phyloP scores from a whole-genome alignment of 2,888 invertebrate genomes.

The Latrodectus elegans region DNA sequence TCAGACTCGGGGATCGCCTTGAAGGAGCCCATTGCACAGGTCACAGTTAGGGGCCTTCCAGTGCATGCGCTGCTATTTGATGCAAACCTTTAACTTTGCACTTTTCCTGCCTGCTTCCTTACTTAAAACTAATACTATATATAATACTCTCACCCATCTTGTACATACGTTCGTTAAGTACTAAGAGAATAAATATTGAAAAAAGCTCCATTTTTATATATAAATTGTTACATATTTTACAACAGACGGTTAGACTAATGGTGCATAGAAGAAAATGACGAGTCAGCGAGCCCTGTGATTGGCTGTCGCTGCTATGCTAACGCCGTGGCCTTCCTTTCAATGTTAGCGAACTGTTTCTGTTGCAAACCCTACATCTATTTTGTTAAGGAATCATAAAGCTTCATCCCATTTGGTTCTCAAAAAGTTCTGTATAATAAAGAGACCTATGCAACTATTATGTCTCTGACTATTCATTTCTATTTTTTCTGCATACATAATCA shows the following conservation, averaged over 20 bases:
- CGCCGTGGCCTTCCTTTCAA: conserved; percentile 69
- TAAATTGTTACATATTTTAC: conserved; percentile 70
- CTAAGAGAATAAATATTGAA: conserved; percentile 47
- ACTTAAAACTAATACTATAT: conserved; percentile 61
- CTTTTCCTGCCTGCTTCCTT: conserved; percentile 69
- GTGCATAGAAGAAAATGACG: conserved; percentile 62
- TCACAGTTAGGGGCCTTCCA: conserved; percentile 68
- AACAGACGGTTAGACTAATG: conserved; percentile 68
- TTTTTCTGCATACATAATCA: background rate
- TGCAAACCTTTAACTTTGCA: conserved; percentile 69
- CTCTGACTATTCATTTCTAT: background rate
- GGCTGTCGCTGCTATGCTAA: conserved; percentile 68
- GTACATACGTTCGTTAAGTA: conserved; percentile 70
- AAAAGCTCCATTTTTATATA: conserved; percentile 68
- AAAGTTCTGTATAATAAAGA: conserved; percentile 69
- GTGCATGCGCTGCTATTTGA: conserved; percentile 65
- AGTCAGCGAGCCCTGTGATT: conserved; percentile 61
- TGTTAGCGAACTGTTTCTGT: conserved; percentile 70
- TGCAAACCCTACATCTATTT: conserved; percentile 70
- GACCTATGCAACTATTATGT: conserved; percentile 69
- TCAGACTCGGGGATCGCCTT: conserved; percentile 60
- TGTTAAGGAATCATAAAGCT: conserved; percentile 70
- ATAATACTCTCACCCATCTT: conserved; percentile 69
- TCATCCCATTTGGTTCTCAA: conserved; percentile 70
- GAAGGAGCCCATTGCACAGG: conserved; percentile 68